Evolutionary conservation across 2,888 invertebrate species (phyloP).

Genomic region (Thymelicus acteon): DNA sequence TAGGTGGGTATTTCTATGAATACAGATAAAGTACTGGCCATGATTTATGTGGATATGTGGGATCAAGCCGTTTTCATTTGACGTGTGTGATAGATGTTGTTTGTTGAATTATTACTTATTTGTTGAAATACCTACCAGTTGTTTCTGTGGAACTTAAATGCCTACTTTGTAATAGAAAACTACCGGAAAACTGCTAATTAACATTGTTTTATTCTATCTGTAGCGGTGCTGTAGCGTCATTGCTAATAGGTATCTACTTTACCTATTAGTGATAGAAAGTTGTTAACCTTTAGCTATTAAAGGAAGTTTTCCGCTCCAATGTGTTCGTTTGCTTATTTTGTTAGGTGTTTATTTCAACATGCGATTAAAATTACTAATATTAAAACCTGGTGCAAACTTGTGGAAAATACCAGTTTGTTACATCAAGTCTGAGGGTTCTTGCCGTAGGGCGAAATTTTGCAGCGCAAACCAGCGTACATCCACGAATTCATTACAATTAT

Average conservation of each 20-base stretch:
- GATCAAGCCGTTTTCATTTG: not conserved
- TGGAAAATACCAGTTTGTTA: conserved; percentile 32
- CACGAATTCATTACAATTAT: conserved; percentile 37
- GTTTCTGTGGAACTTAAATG: too few species aligned
- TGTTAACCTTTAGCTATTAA: too few species aligned
- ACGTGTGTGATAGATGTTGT: not conserved
- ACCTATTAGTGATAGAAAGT: too few species aligned
- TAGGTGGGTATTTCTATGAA: conserved; percentile 4
- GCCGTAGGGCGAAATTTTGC: conserved; percentile 38
- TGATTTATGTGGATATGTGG: not conserved
- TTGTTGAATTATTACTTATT: not conserved
- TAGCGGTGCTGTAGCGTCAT: too few species aligned
- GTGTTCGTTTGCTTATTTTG: too few species aligned
- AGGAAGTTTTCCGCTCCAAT: too few species aligned
- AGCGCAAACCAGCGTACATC: conserved; percentile 11
- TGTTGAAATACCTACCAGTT: too few species aligned
- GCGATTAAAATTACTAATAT: conserved; percentile 3
- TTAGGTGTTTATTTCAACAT: not conserved
- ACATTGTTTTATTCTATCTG: too few species aligned
- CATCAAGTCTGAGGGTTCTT: conserved; percentile 11
- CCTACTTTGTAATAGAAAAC: too few species aligned
- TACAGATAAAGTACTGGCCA: conserved; percentile 3
- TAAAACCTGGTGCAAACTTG: conserved; percentile 22
- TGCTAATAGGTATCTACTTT: too few species aligned
- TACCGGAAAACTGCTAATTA: too few species aligned